Evolutionary conservation across 2,888 invertebrate species (phyloP).

Genomic region (Poecilus cupreus): DNA sequence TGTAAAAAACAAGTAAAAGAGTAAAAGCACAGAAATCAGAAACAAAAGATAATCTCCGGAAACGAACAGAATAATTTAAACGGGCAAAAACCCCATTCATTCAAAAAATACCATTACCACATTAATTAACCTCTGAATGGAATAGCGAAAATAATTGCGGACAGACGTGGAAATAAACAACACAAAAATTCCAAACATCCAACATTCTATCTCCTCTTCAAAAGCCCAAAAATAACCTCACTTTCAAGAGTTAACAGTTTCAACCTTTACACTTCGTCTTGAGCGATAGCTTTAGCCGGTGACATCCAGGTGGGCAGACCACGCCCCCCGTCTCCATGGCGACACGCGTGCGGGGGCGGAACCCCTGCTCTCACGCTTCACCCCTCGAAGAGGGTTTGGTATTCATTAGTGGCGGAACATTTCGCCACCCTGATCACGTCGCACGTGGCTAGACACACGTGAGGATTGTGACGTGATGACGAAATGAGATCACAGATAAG

Average conservation of each 20-base stretch:
- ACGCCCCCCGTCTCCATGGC: conserved; percentile 69
- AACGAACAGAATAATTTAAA: conserved; percentile 16
- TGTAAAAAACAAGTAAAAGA: neutral
- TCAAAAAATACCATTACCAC: conserved; percentile 28
- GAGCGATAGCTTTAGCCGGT: conserved; percentile 61
- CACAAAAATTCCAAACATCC: conserved; percentile 24
- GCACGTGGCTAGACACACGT: conserved; percentile 5
- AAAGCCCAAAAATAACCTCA: conserved; percentile 19
- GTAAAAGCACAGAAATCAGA: neutral
- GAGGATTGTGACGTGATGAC: neutral
- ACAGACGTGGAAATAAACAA: conserved; percentile 23
- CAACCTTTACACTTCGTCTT: neutral
- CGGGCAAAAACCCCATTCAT: neutral
- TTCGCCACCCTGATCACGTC: conserved; percentile 64
- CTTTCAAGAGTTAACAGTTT: neutral
- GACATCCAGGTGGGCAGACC: conserved; percentile 69
- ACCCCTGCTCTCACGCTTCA: conserved; percentile 64
- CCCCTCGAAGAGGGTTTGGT: conserved; percentile 61
- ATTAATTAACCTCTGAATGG: conserved; percentile 16
- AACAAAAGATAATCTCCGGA: neutral
- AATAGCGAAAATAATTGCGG: conserved; percentile 46
- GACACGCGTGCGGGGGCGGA: conserved; percentile 69
- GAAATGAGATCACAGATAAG: neutral
- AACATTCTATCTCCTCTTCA: neutral
- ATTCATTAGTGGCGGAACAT: conserved; percentile 39